A percentile compares a stretch with the other conserved stretches of the same genome.
These are phyloP conservation scores for Hylaeus anthracinus DNA, from an alignment of 1,140 invertebrate species.

Conservation along the genomic window DNA sequence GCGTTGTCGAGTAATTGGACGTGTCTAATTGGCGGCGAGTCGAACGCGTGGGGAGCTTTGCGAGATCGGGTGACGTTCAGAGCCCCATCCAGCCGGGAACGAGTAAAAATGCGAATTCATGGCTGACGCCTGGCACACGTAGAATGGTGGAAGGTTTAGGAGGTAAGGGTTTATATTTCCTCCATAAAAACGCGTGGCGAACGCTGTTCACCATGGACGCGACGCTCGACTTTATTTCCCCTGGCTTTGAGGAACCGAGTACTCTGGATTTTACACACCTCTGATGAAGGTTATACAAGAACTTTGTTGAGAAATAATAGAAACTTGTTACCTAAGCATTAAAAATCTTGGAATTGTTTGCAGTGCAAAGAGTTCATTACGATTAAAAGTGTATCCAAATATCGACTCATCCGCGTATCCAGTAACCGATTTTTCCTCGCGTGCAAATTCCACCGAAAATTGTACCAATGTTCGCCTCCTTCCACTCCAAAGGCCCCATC, in stretches of 20 bases:
- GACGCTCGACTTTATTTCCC: neutral
- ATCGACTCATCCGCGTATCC: no score
- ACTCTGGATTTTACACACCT: no score
- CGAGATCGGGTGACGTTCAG: neutral
- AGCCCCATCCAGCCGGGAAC: no score
- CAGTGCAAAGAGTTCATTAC: no score
- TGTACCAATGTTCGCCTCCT: conserved; percentile 26
- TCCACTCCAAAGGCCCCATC: neutral
- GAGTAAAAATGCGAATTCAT: conserved; percentile 32
- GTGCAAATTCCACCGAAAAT: conserved; percentile 40
- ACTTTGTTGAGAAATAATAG: no score
- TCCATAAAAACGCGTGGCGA: neutral
- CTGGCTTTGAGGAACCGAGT: neutral
- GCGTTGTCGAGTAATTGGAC: conserved; percentile 33
- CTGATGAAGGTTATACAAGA: no score
- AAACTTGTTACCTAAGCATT: no score
- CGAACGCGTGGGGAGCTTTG: neutral
- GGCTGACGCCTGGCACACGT: neutral
- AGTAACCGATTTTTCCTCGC: conserved; percentile 9
- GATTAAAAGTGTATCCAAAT: no score
- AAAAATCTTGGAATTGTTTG: no score
- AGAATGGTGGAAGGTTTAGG: neutral
- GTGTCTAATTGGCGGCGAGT: conserved; percentile 34
- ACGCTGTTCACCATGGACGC: neutral
- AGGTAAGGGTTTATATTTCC: neutral